Evolutionary conservation across 2,888 invertebrate genomes (phyloP), one percentile per base, ranked within the genome.

Genomic region (Agonopterix heracliana): DNA sequence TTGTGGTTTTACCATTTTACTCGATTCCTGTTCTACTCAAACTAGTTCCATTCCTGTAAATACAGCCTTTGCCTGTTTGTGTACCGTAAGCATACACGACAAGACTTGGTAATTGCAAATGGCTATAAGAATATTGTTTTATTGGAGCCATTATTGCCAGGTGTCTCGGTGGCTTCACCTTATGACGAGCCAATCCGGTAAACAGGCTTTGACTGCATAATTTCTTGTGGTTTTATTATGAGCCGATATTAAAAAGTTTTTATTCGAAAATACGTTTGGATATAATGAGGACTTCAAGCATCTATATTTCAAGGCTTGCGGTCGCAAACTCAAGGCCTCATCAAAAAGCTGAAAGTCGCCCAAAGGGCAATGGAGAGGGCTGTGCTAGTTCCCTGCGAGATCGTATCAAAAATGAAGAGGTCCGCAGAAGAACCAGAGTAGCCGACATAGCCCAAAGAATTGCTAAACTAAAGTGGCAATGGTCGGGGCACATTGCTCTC

Each of bases 121-220:
- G 56, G 53, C 56, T 61, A 56, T 26, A 26, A 52, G 46, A 50
- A 53, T 54, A 62, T 69, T 67, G 69, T 74, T 65, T 74, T 74
- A 67, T 76, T 73, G 66, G 61, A 61, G 50, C 64, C 59, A 64
- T 65, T 63, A 62, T 68, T 64, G 64, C 75, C 76, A 76, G 76
- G 67, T 77, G 75, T 64, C 48, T 9, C 8, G 36, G 38, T 34
- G 36, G 13, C 44, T 44, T n/a, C 45, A 41, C 48, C 45, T 26
- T 48, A 43, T 54, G 49, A 14, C 51, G 35, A 53, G 52, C 56
- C 58, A 55, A 60, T 59, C 54, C 54, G 46, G 57, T 47, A 61
- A 66, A 65, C 66, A 48, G 26, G 64, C 59, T 41, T 57, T n/a
- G 50, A 64, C 66, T 59, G 64, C 64, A 65, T 55, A 56, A 52